Conservation (phyloP, 2,797 vertebrate genomes). For the Lemur catta region DNA sequence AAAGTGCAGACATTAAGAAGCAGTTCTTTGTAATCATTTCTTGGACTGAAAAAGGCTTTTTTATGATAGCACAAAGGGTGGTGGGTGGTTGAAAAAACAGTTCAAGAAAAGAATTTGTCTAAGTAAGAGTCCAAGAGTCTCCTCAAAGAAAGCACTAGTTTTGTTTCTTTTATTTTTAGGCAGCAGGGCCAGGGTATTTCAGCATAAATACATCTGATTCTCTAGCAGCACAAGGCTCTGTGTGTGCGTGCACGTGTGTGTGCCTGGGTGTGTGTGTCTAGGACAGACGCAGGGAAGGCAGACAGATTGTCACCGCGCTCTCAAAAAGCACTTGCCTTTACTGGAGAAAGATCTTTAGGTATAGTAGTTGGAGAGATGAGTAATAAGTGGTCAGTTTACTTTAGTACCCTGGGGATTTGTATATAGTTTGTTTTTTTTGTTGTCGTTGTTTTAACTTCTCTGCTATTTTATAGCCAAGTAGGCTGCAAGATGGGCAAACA, state of each 20-base stretch:
- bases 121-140: neutral
- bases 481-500: neutral
- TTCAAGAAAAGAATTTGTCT: neutral
- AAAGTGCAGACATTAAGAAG: neutral
- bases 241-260: neutral
- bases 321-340: neutral
- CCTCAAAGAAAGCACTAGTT: neutral
- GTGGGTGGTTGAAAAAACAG: conserved; percentile 13
- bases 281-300: neutral
- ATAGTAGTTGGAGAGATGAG: neutral
- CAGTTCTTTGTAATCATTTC: neutral
- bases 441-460: neutral
- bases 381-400: neutral
- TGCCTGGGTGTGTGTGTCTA: neutral
- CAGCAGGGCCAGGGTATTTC: neutral
- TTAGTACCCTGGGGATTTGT: neutral
- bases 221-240: neutral
- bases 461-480: neutral
- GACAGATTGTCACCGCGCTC: neutral
- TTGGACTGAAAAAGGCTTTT: conserved; percentile 24
- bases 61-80: neutral
- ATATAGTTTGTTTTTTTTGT: neutral
- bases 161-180: conserved; percentile 32
- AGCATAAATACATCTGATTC: neutral
- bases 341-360: neutral